Evolutionary conservation across 2,888 invertebrate genomes (phyloP), one percentile per base, ranked within the genome.

Genomic region (Chymomyza procnemis): DNA sequence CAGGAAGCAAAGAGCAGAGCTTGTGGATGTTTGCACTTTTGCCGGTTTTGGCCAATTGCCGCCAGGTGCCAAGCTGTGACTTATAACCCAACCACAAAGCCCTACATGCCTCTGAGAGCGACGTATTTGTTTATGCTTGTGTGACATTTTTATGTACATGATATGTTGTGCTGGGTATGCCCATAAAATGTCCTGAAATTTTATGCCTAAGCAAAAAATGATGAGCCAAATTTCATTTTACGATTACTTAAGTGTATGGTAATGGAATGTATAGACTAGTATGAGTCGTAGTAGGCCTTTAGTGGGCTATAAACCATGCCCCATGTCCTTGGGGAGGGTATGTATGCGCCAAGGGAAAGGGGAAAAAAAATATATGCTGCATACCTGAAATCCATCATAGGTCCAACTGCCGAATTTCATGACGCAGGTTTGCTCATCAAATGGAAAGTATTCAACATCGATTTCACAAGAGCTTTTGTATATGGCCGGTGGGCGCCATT

Each of bases 401-500:
- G 96, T 96, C 96, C 96, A 96, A 78, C 90, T 91, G 79, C 96
- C 95, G 88, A 95, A 96, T 91, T 96, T 96, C 95, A 96, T 95
- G 88, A 95, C 95, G 91, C 96, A 96, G 69, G 96, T 95, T 90
- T 96, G 96, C 90, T 96, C 95, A 91, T 96, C 96, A 91, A 96
- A 96, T 30, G 96, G 96, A 91, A 96, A 96, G 91, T 95, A 96
- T 91, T 96, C 95, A 73, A 96, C 95, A 92, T 96, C 95, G 88
- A 96, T 96, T 91, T 96, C 95, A 90, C 96, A 96, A 88, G 95
- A 95, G 90, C 96, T 96, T 92, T 97, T 91, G 92, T 97, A 97
- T 89, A 97, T 97, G 81, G 97, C 97, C 48, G 97, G 97, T 66
- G 97, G 97, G 88, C 96, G 96, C 96, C 97, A 97, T 87, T 95